phyloP scores from a whole-genome alignment of 2,113 vertebrate genomes.

The Drymodes brunneopygia region DNA sequence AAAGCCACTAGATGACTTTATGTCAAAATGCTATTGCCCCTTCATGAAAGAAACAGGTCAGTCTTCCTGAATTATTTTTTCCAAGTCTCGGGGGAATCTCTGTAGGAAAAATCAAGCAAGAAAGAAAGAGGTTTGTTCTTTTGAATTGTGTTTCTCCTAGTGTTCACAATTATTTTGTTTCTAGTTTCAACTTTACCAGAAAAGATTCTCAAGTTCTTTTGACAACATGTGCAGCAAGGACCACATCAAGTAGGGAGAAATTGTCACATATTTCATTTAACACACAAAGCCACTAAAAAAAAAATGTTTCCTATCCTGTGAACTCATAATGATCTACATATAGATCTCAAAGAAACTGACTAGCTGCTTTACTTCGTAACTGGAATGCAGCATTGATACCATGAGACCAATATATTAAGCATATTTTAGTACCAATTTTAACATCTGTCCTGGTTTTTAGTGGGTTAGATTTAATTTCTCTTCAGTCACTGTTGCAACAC shows the following conservation, averaged over 20 bases:
- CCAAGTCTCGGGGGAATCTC: fast-evolving
- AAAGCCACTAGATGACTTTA: slow-evolving; percentile 15
- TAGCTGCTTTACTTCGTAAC: background rate
- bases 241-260: background rate
- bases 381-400: background rate
- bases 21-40: background rate
- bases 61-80: background rate
- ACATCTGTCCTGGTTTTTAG: background rate
- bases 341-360: background rate
- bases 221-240: background rate
- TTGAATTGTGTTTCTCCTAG: background rate
- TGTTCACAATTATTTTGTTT: background rate
- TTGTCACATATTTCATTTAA: background rate
- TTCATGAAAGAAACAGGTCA: background rate
- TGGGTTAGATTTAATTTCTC: background rate
- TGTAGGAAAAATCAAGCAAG: background rate
- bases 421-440: background rate
- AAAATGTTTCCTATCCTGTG: background rate
- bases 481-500: background rate
- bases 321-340: background rate
- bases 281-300: background rate
- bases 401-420: background rate
- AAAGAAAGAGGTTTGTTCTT: background rate
- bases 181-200: background rate
- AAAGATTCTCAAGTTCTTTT: background rate